phyloP scores from a whole-genome alignment of 1,140 invertebrate genomes.

The Danaus plexippus region DNA sequence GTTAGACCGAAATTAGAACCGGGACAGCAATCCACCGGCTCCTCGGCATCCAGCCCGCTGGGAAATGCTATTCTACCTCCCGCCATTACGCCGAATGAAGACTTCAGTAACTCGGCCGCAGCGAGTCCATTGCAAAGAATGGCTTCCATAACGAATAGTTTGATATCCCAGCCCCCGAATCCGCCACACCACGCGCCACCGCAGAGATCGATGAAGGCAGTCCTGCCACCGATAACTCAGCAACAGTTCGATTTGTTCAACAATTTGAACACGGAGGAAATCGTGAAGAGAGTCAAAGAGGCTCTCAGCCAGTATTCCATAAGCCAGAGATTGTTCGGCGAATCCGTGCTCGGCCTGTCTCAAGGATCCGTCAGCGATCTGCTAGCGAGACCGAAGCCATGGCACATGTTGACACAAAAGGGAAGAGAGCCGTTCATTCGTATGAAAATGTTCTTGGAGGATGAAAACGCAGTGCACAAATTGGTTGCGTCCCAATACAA shows the following conservation, averaged over 20 bases:
- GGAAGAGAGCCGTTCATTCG: conserved; percentile 97
- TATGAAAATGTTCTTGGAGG: conserved; percentile 98
- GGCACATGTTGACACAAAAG: conserved; percentile 98
- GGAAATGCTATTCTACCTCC: conserved; percentile 88
- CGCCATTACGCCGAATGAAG: conserved; percentile 82
- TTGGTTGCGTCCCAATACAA: conserved; percentile 97
- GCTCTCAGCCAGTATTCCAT: conserved; percentile 98
- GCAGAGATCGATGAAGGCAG: conserved; percentile 93
- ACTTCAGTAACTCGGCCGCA: conserved; percentile 82
- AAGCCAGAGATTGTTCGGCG: conserved; percentile 97
- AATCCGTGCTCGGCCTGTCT: conserved; percentile 96
- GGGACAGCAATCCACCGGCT: conserved; percentile 76
- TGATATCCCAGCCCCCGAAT: conserved; percentile 91
- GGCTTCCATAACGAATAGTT: conserved; percentile 97
- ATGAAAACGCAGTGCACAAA: conserved; percentile 97
- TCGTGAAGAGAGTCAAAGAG: conserved; percentile 98
- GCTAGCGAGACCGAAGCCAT: conserved; percentile 94
- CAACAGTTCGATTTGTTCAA: conserved; percentile 99
- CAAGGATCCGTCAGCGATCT: conserved; percentile 97
- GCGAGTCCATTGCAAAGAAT: conserved; percentile 95
- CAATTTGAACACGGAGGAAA: conserved; percentile 98
- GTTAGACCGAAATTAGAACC: conserved; percentile 86
- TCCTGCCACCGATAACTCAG: conserved; percentile 97
- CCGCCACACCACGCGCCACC: conserved; percentile 84
- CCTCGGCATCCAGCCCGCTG: conserved; percentile 81